phyloP scores from a whole-genome alignment of 2,797 vertebrate genomes.

The Fistularia tabacaria region DNA sequence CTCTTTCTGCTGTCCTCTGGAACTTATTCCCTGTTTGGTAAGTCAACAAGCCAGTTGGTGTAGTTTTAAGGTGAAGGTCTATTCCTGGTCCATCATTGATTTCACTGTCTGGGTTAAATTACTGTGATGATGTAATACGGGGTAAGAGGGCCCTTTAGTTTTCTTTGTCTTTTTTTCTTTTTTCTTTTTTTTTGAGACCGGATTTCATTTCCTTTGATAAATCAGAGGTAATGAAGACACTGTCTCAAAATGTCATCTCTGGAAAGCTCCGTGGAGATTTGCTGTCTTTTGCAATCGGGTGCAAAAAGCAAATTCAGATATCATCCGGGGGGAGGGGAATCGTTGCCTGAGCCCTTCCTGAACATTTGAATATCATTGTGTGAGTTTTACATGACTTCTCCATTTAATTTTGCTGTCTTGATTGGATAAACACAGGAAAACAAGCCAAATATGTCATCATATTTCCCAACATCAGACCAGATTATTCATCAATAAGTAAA shows the following conservation, averaged over 20 bases:
- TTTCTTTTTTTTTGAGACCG: neutral
- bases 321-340: neutral
- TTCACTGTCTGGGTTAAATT: constrained; percentile 31
- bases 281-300: neutral
- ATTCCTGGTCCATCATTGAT: constrained; percentile 31
- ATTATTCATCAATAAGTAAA: too few relatives aligned
- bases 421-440: constrained; percentile 12
- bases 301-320: too few relatives aligned
- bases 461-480: too few relatives aligned
- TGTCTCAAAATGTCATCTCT: constrained; percentile 7
- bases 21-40: constrained; percentile 70
- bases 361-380: too few relatives aligned
- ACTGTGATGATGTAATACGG: constrained; percentile 11
- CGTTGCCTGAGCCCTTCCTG: neutral
- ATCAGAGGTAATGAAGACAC: constrained; percentile 1
- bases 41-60: constrained; percentile 58
- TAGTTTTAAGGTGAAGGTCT: constrained; percentile 41
- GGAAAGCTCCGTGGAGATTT: constrained; percentile 10
- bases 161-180: constrained; percentile 6
- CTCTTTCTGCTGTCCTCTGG: constrained; percentile 74
- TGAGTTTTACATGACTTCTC: too few relatives aligned
- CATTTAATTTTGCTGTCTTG: constrained; percentile 1
- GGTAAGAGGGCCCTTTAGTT: constrained; percentile 9
- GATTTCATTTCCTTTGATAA: neutral
- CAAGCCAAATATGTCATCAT: too few relatives aligned